Evolutionary conservation across 2,888 invertebrate species (phyloP).

Genomic region (Drosophila tripunctata): DNA sequence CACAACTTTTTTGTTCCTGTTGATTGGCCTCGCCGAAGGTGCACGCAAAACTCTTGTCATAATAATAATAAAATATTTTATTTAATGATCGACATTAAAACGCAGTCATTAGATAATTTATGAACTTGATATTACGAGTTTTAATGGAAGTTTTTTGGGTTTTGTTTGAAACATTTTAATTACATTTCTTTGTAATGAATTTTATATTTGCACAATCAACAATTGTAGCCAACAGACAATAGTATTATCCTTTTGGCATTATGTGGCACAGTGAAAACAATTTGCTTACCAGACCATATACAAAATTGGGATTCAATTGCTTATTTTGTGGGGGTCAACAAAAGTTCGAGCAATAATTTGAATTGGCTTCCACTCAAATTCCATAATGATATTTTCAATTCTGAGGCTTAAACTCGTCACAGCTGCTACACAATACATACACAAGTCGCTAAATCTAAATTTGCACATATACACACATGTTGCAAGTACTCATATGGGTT

Average conservation of each 20-base stretch:
- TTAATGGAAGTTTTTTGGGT: not conserved
- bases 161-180: not conserved
- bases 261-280: constrained; percentile 20
- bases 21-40: constrained; percentile 41
- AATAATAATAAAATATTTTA: constrained; percentile 21
- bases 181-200: too few relatives aligned
- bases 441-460: constrained; percentile 23
- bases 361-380: constrained; percentile 33
- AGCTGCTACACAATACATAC: constrained; percentile 24
- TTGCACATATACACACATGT: not conserved
- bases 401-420: constrained; percentile 13
- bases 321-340: constrained; percentile 20
- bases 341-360: constrained; percentile 7
- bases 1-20: constrained; percentile 53
- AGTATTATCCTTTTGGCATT: constrained; percentile 11
- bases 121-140: constrained; percentile 12
- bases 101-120: constrained; percentile 31
- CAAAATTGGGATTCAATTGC: constrained; percentile 24
- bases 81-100: constrained; percentile 38
- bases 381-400: constrained; percentile 22
- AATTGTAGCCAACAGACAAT: not conserved
- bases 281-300: constrained; percentile 24
- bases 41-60: constrained; percentile 10
- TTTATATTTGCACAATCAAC: not conserved
- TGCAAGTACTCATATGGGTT: constrained; percentile 3